phyloP scores from a whole-genome alignment of 2,113 vertebrate species.

The Vireo altiloquus region DNA sequence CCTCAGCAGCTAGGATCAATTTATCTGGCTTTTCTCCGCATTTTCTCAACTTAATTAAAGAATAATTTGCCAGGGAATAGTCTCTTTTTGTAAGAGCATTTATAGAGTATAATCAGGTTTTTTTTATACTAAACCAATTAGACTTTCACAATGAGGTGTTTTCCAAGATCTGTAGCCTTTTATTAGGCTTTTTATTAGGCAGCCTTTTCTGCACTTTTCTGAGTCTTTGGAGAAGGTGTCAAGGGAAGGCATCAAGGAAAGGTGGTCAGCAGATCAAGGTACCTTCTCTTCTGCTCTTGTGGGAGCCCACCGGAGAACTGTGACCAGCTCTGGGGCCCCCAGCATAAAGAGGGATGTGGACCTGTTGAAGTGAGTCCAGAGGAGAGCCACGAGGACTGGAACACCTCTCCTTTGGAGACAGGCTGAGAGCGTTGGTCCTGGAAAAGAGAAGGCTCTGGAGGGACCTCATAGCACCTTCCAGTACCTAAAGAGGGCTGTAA shows the following conservation, averaged over 20 bases:
- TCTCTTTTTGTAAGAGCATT: neutral
- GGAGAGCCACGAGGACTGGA: neutral
- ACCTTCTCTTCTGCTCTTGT: neutral
- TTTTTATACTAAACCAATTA: neutral
- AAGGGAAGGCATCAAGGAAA: neutral
- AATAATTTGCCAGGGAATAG: neutral
- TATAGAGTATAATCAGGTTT: neutral
- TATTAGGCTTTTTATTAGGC: neutral
- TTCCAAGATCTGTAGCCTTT: neutral
- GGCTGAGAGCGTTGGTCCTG: neutral
- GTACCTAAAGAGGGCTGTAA: neutral
- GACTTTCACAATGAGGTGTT: neutral
- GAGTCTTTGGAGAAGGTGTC: neutral
- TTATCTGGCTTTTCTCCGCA: neutral
- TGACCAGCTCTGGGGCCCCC: neutral
- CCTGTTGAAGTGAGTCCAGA: neutral
- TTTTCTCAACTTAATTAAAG: neutral
- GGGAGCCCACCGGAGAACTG: neutral
- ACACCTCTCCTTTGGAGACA: fast-evolving
- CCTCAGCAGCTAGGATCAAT: neutral
- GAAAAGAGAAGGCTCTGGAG: neutral
- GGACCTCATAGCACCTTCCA: neutral
- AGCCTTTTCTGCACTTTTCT: neutral
- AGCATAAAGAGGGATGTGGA: neutral
- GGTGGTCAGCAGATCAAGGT: fast-evolving